Evolutionary conservation across 2,113 vertebrate genomes (phyloP).

Genomic region (Dasyprocta punctata): DNA sequence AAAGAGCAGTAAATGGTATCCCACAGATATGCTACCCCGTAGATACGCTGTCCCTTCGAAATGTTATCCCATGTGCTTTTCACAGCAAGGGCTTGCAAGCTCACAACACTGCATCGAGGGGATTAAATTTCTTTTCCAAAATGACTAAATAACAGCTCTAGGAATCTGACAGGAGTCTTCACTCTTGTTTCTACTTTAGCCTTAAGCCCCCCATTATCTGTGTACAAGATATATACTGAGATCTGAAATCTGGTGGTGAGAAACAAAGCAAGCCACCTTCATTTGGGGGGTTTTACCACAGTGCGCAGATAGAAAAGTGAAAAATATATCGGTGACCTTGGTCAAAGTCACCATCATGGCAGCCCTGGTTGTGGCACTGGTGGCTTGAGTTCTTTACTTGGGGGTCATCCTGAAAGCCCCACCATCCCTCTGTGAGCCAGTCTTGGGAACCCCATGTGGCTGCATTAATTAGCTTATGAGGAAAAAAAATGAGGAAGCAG

Average conservation of each 20-base stretch:
- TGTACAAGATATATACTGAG: background rate
- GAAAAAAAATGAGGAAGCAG: background rate
- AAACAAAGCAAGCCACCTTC: background rate
- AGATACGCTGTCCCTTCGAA: background rate
- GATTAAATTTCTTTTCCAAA: background rate
- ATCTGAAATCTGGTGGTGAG: background rate
- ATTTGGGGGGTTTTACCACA: background rate
- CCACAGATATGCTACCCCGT: background rate
- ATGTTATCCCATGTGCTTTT: background rate
- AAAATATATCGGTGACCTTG: background rate
- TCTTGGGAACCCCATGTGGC: background rate
- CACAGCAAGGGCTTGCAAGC: background rate
- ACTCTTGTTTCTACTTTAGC: background rate
- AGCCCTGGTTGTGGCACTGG: background rate
- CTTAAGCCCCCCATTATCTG: background rate
- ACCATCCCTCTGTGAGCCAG: background rate
- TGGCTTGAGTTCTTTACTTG: background rate
- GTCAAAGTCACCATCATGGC: background rate
- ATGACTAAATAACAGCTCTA: background rate
- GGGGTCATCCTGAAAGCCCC: background rate
- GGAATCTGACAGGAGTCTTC: background rate
- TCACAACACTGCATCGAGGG: background rate
- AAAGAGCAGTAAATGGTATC: background rate
- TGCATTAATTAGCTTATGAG: conserved; percentile 14
- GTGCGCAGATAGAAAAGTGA: background rate